Conservation (phyloP, 1,140 invertebrate genomes). For the Drosophila takahashii region DNA sequence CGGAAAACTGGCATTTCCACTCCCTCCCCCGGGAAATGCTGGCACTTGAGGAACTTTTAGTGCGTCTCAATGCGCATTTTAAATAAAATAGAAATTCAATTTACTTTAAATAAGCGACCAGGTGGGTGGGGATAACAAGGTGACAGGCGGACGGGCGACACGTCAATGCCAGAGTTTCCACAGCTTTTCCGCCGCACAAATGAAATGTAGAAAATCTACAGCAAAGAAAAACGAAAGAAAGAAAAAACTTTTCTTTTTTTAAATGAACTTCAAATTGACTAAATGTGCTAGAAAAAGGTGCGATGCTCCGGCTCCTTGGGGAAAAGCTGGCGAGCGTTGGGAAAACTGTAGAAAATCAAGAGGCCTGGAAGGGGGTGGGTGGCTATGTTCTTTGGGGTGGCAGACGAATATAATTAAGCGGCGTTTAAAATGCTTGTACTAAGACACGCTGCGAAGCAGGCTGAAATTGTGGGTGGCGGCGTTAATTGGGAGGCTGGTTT, state of each 20-base stretch:
- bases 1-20: not conserved
- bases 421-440: conserved; percentile 79
- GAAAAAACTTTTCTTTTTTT: conserved; percentile 43
- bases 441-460: conserved; percentile 11
- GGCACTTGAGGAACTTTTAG: conserved; percentile 79
- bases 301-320: conserved; percentile 40
- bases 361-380: not conserved
- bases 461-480: conserved; percentile 12
- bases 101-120: conserved; percentile 77
- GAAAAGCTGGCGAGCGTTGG: conserved; percentile 22
- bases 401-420: conserved; percentile 77
- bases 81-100: conserved; percentile 83
- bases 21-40: conserved; percentile 29
- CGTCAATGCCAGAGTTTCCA: conserved; percentile 50
- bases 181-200: conserved; percentile 51
- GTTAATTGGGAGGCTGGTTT: conserved; percentile 16
- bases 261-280: conserved; percentile 83
- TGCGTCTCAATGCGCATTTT: conserved; percentile 82
- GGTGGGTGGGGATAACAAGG: conserved; percentile 45
- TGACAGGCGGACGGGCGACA: conserved; percentile 27
- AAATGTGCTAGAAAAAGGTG: conserved; percentile 78
- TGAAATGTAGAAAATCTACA: conserved; percentile 41
- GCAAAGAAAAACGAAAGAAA: conserved; percentile 22
- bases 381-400: not conserved
- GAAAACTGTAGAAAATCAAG: conserved; percentile 8